Evolutionary conservation across 2,888 invertebrate species (phyloP).

Genomic region (Ligdia adustata): DNA sequence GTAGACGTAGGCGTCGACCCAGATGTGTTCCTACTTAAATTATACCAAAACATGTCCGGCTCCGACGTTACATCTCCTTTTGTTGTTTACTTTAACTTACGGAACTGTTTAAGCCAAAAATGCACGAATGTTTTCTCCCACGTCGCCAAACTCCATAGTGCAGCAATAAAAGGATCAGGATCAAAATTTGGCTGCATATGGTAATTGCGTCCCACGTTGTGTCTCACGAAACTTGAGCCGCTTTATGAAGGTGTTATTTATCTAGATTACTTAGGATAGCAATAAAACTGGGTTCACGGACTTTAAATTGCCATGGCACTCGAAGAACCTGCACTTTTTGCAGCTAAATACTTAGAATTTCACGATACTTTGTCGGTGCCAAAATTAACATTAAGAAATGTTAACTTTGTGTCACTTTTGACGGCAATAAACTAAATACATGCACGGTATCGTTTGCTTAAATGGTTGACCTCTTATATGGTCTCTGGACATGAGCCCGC

Average conservation of each 20-base stretch:
- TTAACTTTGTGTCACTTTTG: conserved; percentile 62
- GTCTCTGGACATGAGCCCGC: conserved; percentile 36
- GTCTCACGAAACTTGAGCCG: conserved; percentile 61
- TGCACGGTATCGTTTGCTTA: conserved; percentile 62
- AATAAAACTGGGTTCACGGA: conserved; percentile 72
- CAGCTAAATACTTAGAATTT: conserved; percentile 67
- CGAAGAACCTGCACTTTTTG: conserved; percentile 78
- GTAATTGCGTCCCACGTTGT: conserved; percentile 66
- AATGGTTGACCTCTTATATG: conserved; percentile 54
- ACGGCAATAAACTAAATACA: conserved; percentile 67
- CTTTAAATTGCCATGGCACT: conserved; percentile 58
- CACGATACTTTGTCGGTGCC: conserved; percentile 59
- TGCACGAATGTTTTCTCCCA: conserved; percentile 69
- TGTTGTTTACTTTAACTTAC: conserved; percentile 56
- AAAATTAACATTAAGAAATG: conserved; percentile 69
- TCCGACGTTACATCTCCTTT: conserved; percentile 54
- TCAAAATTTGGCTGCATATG: conserved; percentile 54
- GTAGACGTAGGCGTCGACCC: conserved; percentile 75
- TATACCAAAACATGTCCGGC: conserved; percentile 55
- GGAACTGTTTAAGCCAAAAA: conserved; percentile 43
- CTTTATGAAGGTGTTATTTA: conserved; percentile 72
- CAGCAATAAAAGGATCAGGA: conserved; percentile 62
- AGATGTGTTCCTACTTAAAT: conserved; percentile 62
- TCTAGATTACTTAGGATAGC: conserved; percentile 71
- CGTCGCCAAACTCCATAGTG: conserved; percentile 66